Conservation (phyloP, 2,113 vertebrate species). For the Lepisosteus osseus region DNA sequence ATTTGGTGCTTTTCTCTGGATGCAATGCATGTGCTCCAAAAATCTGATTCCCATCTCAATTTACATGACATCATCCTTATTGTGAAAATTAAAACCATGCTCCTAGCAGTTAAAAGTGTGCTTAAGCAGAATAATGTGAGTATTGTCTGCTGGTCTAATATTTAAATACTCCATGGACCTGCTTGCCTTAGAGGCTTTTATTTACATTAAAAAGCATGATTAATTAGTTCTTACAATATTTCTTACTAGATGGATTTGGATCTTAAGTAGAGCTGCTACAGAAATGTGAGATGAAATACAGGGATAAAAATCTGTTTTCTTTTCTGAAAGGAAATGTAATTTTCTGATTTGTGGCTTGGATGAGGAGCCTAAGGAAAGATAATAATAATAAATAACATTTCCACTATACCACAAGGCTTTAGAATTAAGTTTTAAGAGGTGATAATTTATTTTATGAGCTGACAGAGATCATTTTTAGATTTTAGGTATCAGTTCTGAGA, state of each 20-base stretch:
- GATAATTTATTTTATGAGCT: not conserved
- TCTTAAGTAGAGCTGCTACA: not conserved
- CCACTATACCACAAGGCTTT: not conserved
- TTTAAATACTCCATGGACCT: not conserved
- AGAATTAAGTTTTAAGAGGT: not conserved
- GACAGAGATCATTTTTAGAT: slow-evolving; percentile 2
- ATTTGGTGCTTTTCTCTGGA: not conserved
- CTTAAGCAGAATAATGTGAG: slow-evolving; percentile 15
- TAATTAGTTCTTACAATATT: slow-evolving; percentile 1
- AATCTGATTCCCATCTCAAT: slow-evolving; percentile 17
- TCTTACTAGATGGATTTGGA: not conserved
- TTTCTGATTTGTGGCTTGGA: not conserved
- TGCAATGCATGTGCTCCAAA: not conserved
- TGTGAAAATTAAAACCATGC: slow-evolving; percentile 41
- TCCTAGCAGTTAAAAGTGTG: slow-evolving; percentile 19
- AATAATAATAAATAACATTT: not conserved
- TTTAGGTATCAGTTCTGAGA: not conserved
- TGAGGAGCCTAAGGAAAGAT: not conserved
- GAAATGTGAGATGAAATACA: not conserved
- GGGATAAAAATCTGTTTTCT: not conserved
- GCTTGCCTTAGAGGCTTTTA: not conserved
- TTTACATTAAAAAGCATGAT: not conserved
- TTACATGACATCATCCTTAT: slow-evolving; percentile 39
- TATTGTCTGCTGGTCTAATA: not conserved
- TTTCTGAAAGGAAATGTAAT: not conserved